These are phyloP conservation scores for Campopleginae sp. DNA, from an alignment of 2,888 invertebrate genomes.

Conservation along the genomic window DNA sequence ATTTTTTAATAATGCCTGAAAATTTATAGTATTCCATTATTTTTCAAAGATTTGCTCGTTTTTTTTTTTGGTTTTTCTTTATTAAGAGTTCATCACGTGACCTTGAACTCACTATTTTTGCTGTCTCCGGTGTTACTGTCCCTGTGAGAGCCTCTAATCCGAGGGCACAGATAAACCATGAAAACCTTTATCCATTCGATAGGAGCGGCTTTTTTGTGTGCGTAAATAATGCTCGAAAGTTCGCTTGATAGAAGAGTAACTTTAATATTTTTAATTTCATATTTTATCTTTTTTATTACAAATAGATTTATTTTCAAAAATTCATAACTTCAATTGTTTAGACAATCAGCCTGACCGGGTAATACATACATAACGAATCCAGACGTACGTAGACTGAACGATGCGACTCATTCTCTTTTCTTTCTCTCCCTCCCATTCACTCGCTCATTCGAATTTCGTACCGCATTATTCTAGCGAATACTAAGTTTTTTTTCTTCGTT, in stretches of 20 bases:
- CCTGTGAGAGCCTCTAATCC: no score
- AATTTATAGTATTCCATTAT: background rate
- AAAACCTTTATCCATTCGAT: no score
- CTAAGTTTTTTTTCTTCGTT: background rate
- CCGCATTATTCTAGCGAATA: constrained; percentile 36
- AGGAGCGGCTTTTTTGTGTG: no score
- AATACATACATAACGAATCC: constrained; percentile 33
- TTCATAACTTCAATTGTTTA: constrained; percentile 62
- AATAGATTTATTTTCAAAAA: constrained; percentile 75
- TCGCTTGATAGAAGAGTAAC: background rate
- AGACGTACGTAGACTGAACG: constrained; percentile 38
- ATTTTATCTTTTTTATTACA: constrained; percentile 67
- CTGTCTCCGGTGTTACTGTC: no score
- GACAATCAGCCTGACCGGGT: constrained; percentile 46
- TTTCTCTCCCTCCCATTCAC: constrained; percentile 19
- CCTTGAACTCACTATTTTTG: no score
- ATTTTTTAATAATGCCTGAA: background rate
- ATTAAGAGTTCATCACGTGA: no score
- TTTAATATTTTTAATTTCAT: constrained; percentile 1
- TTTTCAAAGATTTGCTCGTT: background rate
- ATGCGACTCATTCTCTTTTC: constrained; percentile 28
- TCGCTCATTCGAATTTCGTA: constrained; percentile 30
- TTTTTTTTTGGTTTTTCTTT: no score
- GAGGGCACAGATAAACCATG: no score
- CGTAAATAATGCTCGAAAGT: background rate